These are phyloP conservation scores for Cryptoblepharus egeriae DNA, from an alignment of 2,797 vertebrate genomes.

Conservation along the genomic window DNA sequence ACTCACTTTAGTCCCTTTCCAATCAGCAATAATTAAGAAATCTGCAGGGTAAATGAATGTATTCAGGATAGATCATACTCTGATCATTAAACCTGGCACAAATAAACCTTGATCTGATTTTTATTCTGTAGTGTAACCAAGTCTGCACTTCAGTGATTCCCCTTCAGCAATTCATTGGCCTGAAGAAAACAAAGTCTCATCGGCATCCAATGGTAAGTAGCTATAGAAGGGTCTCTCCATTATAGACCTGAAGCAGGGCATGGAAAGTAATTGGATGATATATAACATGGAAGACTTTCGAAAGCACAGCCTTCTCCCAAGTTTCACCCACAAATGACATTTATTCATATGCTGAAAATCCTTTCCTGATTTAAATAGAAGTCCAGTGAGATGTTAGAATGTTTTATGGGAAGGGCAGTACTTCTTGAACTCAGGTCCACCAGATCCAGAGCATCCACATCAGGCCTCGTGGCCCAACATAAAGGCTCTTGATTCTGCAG, in stretches of 20 bases:
- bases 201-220: constrained; percentile 60
- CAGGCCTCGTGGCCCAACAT: too few species aligned
- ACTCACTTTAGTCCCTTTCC: constrained; percentile 76
- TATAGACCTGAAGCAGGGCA: constrained; percentile 57
- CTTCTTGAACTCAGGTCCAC: too few species aligned
- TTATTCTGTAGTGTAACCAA: constrained; percentile 76
- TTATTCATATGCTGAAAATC: constrained; percentile 61
- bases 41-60: constrained; percentile 73
- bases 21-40: constrained; percentile 84
- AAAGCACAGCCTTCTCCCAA: constrained; percentile 72
- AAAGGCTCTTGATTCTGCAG: too few species aligned
- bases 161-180: constrained; percentile 76
- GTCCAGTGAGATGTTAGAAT: constrained; percentile 59
- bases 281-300: constrained; percentile 72
- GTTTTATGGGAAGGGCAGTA: constrained; percentile 37
- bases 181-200: constrained; percentile 74
- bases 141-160: constrained; percentile 73
- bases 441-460: too few species aligned
- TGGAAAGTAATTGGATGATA: constrained; percentile 78
- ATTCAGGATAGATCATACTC: constrained; percentile 64
- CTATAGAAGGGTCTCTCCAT: constrained; percentile 71
- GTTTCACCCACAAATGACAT: constrained; percentile 66
- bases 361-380: constrained; percentile 63
- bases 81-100: constrained; percentile 59
- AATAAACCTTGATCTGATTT: constrained; percentile 73